Conservation (phyloP, 2,113 vertebrate genomes). For the Ivindomyrus marchei region DNA sequence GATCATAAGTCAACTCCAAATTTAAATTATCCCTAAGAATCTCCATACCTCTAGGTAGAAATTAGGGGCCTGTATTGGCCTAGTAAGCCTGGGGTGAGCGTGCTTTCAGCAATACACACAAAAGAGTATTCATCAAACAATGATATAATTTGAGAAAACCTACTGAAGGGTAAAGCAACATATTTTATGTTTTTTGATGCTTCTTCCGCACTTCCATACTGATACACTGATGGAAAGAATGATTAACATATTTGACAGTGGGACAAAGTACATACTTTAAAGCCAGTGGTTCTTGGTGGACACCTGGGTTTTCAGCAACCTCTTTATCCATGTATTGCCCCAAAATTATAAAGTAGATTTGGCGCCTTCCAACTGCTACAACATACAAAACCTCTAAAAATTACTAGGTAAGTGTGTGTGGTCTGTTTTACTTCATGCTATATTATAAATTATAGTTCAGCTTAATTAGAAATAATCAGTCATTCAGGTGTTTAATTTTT, state of each 20-base stretch:
- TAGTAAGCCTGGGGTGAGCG: no score
- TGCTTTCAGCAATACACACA: neutral
- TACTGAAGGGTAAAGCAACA: neutral
- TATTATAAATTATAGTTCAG: neutral
- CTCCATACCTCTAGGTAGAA: neutral
- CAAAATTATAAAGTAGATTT: neutral
- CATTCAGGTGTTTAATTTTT: neutral
- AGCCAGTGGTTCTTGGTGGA: neutral
- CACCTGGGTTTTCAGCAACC: neutral
- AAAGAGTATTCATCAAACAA: neutral
- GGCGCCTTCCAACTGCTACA: neutral
- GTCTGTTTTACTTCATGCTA: neutral
- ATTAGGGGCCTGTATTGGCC: neutral
- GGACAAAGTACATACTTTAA: neutral
- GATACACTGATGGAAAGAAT: neutral
- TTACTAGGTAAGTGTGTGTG: neutral
- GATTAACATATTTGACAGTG: neutral
- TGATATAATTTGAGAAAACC: neutral
- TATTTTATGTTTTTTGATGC: neutral
- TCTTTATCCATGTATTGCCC: neutral
- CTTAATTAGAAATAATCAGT: slow-evolving; percentile 1
- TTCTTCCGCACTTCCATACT: neutral
- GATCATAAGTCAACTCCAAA: neutral
- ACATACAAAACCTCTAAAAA: neutral
- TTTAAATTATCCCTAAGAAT: neutral